Evolutionary conservation across 2,113 vertebrate species (phyloP), one percentile per base, ranked within the genome.

Genomic region (Steatornis caripensis): DNA sequence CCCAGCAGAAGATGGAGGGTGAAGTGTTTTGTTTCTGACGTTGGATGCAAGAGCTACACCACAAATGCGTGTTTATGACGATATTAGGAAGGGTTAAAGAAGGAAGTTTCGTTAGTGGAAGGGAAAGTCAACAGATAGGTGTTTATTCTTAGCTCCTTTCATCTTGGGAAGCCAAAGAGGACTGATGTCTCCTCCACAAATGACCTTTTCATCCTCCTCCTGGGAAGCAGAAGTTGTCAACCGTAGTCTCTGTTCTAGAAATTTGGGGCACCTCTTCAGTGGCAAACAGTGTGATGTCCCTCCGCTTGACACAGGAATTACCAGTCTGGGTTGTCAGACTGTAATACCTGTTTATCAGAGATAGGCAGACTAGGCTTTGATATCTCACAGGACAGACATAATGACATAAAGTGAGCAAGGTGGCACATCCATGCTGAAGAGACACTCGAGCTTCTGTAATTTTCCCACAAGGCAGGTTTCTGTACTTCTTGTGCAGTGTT

Each of bases 141-240:
- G 65, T 87, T 91, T 93, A 93, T 93, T 84, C 87, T 82, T 87
- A 26, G 57, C 53, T 91, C 45, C 3, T 91, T 95, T 78, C 15
- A 9, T 76, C 39, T 65, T 45, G 57, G 30, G 64, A 60, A 87
- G 65, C 64, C 0, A 4, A 46, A 60, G 26, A 46, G 60, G 81
- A 57, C 39, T 46, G 48, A n/a, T 22, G 21, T 90, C 43, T 70
- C 9, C 16, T 37, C 53, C 17, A 29, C 34, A 53, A 32, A 78
- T 64, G 89, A 95, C 93, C 94, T 95, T 94, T 93, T 79, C 70
- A 53, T 84, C 30, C 30, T 43, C 29, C 46, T 90, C 12, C 69
- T 82, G 87, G 49, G 88, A 90, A 87, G 76, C 43, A 91, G 72
- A 84, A 84, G 74, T 87, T 93, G 69, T 82, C 81, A 93, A 3